Conservation (phyloP, 2,888 invertebrate genomes). For the Odiellus spinosus region DNA sequence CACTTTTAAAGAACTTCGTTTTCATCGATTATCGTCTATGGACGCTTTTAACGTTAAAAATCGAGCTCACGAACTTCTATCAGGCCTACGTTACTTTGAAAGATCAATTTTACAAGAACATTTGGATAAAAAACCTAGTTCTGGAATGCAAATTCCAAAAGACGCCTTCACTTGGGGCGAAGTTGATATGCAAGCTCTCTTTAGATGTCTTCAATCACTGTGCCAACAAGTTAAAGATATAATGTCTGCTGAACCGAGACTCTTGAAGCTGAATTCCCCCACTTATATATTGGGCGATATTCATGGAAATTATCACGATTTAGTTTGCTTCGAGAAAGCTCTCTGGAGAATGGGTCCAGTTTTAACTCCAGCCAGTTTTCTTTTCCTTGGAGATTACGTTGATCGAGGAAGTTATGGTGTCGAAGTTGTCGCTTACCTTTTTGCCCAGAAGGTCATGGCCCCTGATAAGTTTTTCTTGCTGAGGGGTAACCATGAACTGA, state of each 20-base stretch:
- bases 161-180: conserved; percentile 21
- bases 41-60: conserved; percentile 37
- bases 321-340: conserved; percentile 48
- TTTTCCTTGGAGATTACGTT: conserved; percentile 62
- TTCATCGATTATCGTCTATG: conserved; percentile 34
- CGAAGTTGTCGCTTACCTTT: conserved; percentile 50
- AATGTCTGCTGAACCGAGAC: conserved; percentile 28
- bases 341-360: conserved; percentile 51
- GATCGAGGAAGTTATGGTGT: conserved; percentile 51
- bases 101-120: conserved; percentile 24
- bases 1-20: conserved; percentile 20
- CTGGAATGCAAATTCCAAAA: conserved; percentile 7
- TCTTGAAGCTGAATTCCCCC: conserved; percentile 22
- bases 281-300: conserved; percentile 36
- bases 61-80: conserved; percentile 41
- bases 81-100: conserved; percentile 38
- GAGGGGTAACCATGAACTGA: conserved; percentile 59
- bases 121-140: conserved; percentile 4
- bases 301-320: conserved; percentile 53
- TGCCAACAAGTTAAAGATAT: conserved; percentile 32
- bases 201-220: conserved; percentile 37
- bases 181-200: conserved; percentile 33
- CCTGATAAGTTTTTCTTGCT: conserved; percentile 46
- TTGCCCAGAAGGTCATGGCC: conserved; percentile 50
- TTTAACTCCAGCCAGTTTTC: conserved; percentile 44